Percentiles rank a stretch among this genome's conserved stretches.
These are phyloP conservation scores for Phorcus lineatus DNA, from an alignment of 2,888 invertebrate species.

Conservation along the genomic window DNA sequence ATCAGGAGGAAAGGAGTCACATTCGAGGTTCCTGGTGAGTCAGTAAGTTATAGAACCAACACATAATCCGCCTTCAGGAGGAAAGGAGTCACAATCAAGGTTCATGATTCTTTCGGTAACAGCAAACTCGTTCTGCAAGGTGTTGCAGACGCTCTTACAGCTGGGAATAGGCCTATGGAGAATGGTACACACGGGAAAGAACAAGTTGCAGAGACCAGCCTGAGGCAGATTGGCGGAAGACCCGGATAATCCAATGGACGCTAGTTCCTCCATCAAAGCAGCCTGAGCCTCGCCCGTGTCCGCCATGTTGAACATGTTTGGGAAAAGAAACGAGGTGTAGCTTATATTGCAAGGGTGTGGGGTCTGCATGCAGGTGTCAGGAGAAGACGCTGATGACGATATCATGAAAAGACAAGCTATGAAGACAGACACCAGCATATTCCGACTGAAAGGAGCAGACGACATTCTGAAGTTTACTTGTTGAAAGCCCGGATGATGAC, in stretches of 20 bases:
- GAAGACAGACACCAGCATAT: no score
- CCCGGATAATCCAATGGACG: not conserved
- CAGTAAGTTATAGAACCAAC: no score
- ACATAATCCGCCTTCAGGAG: not conserved
- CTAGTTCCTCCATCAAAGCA: not conserved
- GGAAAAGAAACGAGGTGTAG: no score
- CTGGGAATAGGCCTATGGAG: not conserved
- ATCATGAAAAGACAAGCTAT: no score
- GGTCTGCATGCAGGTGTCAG: no score
- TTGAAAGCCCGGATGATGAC: no score
- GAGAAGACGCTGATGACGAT: no score
- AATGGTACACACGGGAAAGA: not conserved
- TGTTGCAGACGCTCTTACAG: not conserved
- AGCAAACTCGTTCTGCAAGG: not conserved
- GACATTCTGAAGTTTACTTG: no score
- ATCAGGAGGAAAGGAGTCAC: no score
- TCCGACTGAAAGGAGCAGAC: no score
- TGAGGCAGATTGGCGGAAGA: not conserved
- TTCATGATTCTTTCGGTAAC: not conserved
- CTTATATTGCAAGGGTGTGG: no score
- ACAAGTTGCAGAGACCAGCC: not conserved
- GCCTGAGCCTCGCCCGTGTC: not conserved
- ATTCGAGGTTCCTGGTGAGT: no score
- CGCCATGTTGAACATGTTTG: not conserved
- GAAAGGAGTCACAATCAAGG: not conserved